A percentile compares a stretch with the other conserved stretches of the same genome.
phyloP scores from a whole-genome alignment of 2,888 invertebrate genomes.

The Stratiomys singularior region DNA sequence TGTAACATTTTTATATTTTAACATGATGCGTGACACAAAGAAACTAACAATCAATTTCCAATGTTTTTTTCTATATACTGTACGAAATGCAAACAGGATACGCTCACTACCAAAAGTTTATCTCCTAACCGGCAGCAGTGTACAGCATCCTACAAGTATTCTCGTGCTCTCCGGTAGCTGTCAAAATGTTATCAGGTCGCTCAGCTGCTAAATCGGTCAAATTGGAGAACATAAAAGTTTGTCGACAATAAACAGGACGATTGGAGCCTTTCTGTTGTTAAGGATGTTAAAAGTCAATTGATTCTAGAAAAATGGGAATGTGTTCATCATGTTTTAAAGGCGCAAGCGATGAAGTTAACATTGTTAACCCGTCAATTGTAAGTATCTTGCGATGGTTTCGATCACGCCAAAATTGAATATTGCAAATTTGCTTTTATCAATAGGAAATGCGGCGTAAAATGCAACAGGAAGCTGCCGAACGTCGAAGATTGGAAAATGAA shows the following conservation, averaged over 20 bases:
- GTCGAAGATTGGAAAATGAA: conserved; percentile 70
- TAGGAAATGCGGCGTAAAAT: conserved; percentile 75
- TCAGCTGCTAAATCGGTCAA: conserved; percentile 33
- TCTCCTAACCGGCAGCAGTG: too few relatives aligned
- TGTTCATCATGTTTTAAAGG: conserved; percentile 61
- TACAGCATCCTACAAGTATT: not conserved
- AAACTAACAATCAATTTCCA: too few relatives aligned
- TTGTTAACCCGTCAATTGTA: conserved; percentile 36
- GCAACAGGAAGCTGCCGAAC: conserved; percentile 76
- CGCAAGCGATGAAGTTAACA: conserved; percentile 57
- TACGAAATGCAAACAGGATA: too few relatives aligned
- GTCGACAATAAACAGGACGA: not conserved
- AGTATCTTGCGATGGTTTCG: not conserved
- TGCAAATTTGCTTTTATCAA: not conserved
- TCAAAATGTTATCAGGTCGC: not conserved
- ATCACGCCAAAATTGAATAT: not conserved
- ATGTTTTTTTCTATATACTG: too few relatives aligned
- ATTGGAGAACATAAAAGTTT: not conserved
- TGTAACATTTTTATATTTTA: too few relatives aligned
- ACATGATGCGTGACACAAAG: too few relatives aligned
- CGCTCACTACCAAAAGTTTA: too few relatives aligned
- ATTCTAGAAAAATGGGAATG: conserved; percentile 44
- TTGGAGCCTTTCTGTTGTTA: not conserved
- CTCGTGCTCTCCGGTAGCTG: not conserved
- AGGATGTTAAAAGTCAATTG: not conserved